phyloP scores from a whole-genome alignment of 2,888 invertebrate species.

The Drosophila kuntzei region DNA sequence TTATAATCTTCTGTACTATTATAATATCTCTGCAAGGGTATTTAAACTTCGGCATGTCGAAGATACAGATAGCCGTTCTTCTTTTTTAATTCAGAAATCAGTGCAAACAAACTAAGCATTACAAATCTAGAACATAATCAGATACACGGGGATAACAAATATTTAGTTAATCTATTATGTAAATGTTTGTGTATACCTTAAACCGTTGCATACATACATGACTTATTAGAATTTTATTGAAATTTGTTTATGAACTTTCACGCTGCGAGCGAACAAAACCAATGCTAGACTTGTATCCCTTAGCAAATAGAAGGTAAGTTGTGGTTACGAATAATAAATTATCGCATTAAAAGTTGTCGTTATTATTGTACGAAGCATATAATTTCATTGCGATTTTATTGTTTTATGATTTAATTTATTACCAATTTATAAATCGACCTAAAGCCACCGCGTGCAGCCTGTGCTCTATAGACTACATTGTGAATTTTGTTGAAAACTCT shows the following conservation, averaged over 20 bases:
- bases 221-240: conserved; percentile 22
- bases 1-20: neutral
- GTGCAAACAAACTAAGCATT: neutral
- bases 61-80: too few species aligned
- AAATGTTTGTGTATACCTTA: conserved; percentile 10
- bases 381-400: conserved; percentile 65
- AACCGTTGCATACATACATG: conserved; percentile 8
- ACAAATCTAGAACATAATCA: neutral
- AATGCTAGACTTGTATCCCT: conserved; percentile 15
- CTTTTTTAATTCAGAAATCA: neutral
- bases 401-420: conserved; percentile 58
- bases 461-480: neutral
- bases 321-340: conserved; percentile 29
- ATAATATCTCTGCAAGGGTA: neutral
- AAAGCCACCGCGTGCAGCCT: conserved; percentile 15
- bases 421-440: conserved; percentile 33
- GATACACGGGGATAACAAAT: neutral
- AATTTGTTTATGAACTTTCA: conserved; percentile 48
- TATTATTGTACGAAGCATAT: conserved; percentile 26
- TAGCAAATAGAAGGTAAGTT: conserved; percentile 60
- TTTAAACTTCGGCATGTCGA: neutral
- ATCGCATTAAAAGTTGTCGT: conserved; percentile 4
- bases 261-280: conserved; percentile 56
- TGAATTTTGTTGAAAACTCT: conserved; percentile 35
- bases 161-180: conserved; percentile 12